These are phyloP conservation scores for Xyliphius kryptos DNA, from an alignment of 2,113 vertebrate species.

Conservation along the genomic window DNA sequence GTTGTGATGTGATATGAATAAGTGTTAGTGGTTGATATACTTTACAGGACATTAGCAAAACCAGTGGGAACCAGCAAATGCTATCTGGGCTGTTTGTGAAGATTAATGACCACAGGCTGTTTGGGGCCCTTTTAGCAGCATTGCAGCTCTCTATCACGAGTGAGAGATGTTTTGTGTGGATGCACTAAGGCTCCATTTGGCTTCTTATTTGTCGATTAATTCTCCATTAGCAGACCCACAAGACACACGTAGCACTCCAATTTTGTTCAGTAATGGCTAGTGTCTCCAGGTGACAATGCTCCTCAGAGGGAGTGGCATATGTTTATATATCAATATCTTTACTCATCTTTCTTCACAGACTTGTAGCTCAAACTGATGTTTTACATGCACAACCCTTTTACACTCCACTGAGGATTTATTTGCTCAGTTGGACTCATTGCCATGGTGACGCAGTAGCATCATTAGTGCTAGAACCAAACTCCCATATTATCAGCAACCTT, in stretches of 20 bases:
- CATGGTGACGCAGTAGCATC: too few species aligned
- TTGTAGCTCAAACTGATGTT: neutral
- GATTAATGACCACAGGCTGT: constrained; percentile 16
- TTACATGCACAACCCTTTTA: constrained; percentile 16
- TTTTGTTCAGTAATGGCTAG: constrained; percentile 12
- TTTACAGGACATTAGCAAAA: constrained; percentile 15
- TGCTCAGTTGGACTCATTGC: too few species aligned
- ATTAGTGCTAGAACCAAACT: too few species aligned
- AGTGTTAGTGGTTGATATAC: constrained; percentile 8
- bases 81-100: constrained; percentile 11
- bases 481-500: too few species aligned
- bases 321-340: neutral
- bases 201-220: constrained; percentile 58
- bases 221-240: constrained; percentile 54
- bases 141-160: constrained; percentile 13
- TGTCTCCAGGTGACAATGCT: constrained; percentile 23
- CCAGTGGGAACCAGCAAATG: constrained; percentile 21
- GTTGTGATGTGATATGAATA: constrained; percentile 4
- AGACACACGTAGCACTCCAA: constrained; percentile 25
- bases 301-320: constrained; percentile 25
- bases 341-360: neutral
- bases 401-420: constrained; percentile 14
- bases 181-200: constrained; percentile 21
- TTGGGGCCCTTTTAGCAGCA: constrained; percentile 12
- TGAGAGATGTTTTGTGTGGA: constrained; percentile 23